Evolutionary conservation across 2,888 invertebrate species (phyloP).

Genomic region (Isoperla grammatica): DNA sequence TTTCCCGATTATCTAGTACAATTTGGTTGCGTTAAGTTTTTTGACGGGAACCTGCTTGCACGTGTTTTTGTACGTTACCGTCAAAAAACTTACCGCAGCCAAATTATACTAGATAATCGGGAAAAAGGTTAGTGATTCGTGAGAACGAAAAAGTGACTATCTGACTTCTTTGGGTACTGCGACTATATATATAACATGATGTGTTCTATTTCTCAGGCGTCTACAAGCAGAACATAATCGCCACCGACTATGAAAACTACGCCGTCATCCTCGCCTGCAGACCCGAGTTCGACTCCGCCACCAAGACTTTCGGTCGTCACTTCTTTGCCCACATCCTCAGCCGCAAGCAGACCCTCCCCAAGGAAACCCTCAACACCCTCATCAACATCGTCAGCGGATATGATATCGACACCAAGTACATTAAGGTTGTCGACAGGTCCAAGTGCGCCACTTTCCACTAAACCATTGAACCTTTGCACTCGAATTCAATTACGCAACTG

Average conservation of each 20-base stretch:
- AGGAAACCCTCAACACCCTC: conserved; percentile 24
- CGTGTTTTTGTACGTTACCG: too few species aligned
- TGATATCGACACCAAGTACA: conserved; percentile 21
- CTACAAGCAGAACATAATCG: conserved; percentile 24
- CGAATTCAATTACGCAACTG: too few species aligned
- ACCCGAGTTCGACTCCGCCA: conserved; percentile 21
- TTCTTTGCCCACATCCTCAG: conserved; percentile 22
- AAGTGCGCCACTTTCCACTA: conserved; percentile 22
- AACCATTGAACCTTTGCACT: neutral
- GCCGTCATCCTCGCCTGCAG: conserved; percentile 28
- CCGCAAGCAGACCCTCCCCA: conserved; percentile 21
- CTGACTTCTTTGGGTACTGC: too few species aligned
- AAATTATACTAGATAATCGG: too few species aligned
- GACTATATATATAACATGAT: too few species aligned
- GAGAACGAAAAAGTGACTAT: too few species aligned
- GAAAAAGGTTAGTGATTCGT: too few species aligned
- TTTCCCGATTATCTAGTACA: too few species aligned
- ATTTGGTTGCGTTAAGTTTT: too few species aligned
- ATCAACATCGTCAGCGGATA: conserved; percentile 27
- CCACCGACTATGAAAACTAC: conserved; percentile 30
- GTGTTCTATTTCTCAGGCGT: conserved; percentile 17
- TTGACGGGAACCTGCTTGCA: too few species aligned
- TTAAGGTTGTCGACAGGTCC: conserved; percentile 23
- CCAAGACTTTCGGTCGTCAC: conserved; percentile 25
- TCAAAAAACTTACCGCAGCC: too few species aligned